Evolutionary conservation across 2,888 invertebrate genomes (phyloP).

Genomic region (Ennomos quercinarius): DNA sequence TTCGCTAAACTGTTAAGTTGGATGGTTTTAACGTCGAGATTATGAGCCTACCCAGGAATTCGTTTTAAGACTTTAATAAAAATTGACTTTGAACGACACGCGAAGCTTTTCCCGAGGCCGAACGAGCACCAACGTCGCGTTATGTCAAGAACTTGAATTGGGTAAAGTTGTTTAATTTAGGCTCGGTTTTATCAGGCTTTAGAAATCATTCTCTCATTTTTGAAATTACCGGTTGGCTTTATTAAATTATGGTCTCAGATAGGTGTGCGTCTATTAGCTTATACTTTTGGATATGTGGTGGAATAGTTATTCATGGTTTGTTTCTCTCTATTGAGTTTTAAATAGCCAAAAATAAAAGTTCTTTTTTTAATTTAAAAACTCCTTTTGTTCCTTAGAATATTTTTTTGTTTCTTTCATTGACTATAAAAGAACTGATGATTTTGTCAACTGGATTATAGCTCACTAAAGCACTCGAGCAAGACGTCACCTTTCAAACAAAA

Average conservation of each 20-base stretch:
- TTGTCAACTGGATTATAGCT: no score
- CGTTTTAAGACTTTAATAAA: conserved; percentile 49
- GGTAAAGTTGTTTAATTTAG: conserved; percentile 38
- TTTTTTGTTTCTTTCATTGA: no score
- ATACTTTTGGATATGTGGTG: no score
- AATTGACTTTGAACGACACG: conserved; percentile 45
- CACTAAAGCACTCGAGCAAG: no score
- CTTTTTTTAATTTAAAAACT: no score
- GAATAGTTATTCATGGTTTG: no score
- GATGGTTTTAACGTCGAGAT: conserved; percentile 45
- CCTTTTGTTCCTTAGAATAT: no score
- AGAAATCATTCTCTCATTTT: conserved; percentile 13
- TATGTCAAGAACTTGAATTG: conserved; percentile 42
- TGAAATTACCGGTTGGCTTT: conserved; percentile 12
- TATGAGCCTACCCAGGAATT: conserved; percentile 42
- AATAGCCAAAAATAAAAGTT: no score
- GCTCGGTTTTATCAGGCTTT: conserved; percentile 23
- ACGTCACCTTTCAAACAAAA: no score
- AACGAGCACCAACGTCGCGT: conserved; percentile 38
- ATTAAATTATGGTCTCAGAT: conserved; percentile 1
- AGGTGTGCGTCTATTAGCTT: no score
- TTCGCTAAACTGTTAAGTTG: conserved; percentile 43
- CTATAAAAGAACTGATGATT: no score
- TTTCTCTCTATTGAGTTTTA: no score
- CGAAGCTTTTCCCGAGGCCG: conserved; percentile 21